Evolutionary conservation across 2,113 vertebrate genomes (phyloP), one percentile per base, ranked within the genome.

Genomic region (Cheirogaleus medius): DNA sequence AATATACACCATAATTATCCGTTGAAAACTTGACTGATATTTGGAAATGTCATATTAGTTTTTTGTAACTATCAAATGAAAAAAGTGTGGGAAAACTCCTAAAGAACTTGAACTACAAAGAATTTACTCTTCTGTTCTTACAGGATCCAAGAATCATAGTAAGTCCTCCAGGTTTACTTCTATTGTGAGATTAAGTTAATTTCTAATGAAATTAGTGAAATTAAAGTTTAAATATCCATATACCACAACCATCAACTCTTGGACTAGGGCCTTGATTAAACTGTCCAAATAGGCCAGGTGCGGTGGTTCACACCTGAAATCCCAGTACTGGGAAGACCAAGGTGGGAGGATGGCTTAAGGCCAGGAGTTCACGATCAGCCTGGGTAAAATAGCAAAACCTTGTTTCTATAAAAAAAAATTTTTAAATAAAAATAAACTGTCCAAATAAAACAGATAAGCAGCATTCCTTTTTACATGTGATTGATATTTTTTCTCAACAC

Each of bases 211-310:
- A 91, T 37, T 37, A 69, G 21, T 47, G 54, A 84, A 8, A 80
- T 42, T 91, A 80, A 91, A 91, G 52, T 17, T 90, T 82, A 91
- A 80, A 76, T 66, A 93, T 58, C 54, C 27, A 56, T 37, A 56
- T 37, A 13, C 21, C n/a, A 78, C 66, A 89, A 92, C 77, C 56
- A 93, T 15, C 68, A 89, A 77, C 63, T 90, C 37, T 82, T 82
- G 42, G 15, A 23, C 78, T 58, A 78, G 5, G 91, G 34, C 25
- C 77, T 68, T 27, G 11, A 91, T 74, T 93, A 84, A 78, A 90
- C 4, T 76, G 44, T 18, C n/a, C 74, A 76, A 76, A 77, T 81
- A 68, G 25, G 58, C 25, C 23, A 23, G 23, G 23, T 27, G 25
- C 8, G 25, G 25, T 60, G 58, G 58, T 23, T 60, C 25, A 60